These are phyloP conservation scores for Cryptoprocta ferox DNA, from an alignment of 2,797 vertebrate genomes.

Conservation along the genomic window DNA sequence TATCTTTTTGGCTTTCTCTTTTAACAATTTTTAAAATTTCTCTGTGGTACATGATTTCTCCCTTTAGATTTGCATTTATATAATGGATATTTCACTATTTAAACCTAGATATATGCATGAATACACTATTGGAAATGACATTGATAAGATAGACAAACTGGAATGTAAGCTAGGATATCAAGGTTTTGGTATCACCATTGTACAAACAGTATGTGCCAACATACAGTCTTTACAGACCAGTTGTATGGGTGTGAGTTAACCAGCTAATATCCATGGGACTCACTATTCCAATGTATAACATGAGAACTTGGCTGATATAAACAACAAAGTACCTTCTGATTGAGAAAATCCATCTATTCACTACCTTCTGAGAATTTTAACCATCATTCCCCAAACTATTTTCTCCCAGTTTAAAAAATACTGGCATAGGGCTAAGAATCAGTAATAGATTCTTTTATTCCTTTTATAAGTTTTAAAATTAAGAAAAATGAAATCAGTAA, in stretches of 20 bases:
- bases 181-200: background rate
- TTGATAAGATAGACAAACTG: background rate
- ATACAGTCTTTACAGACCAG: background rate
- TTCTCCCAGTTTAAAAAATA: background rate
- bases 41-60: background rate
- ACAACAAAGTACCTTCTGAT: background rate
- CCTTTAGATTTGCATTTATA: background rate
- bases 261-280: background rate
- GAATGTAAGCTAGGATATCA: background rate
- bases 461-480: conserved; percentile 5
- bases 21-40: background rate
- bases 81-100: background rate
- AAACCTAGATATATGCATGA: background rate
- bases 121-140: background rate
- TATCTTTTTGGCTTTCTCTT: background rate
- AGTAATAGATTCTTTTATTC: background rate
- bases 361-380: background rate
- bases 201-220: background rate
- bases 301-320: background rate
- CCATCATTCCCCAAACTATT: background rate
- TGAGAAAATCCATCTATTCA: background rate
- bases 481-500: background rate
- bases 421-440: background rate
- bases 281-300: background rate
- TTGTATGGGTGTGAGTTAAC: background rate